Conservation (phyloP, 2,797 vertebrate genomes). For the Halcyon smyrnensis region DNA sequence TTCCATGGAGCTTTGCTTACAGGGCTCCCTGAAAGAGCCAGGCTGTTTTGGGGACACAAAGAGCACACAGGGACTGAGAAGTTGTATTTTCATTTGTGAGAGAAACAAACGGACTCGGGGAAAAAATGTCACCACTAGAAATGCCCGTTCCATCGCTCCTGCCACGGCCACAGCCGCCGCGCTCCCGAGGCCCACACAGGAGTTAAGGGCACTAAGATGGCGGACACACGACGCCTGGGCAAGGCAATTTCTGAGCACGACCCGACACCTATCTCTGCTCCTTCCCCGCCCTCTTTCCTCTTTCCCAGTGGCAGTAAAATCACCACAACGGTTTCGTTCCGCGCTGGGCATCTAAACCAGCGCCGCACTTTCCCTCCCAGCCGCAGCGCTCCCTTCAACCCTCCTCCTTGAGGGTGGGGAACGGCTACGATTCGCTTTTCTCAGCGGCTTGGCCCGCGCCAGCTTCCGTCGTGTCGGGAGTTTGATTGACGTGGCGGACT, state of each 20-base stretch:
- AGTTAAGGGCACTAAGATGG: fast-evolving
- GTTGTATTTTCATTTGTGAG: background rate
- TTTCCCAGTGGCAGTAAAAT: no score
- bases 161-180: no score
- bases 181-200: fast-evolving
- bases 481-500: fast-evolving
- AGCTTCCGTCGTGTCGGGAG: background rate
- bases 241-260: fast-evolving
- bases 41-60: background rate
- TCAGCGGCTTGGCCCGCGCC: background rate
- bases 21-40: background rate
- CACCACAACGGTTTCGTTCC: fast-evolving
- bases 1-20: background rate
- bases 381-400: fast-evolving
- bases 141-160: fast-evolving
- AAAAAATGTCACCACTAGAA: fast-evolving
- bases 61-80: fast-evolving
- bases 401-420: background rate
- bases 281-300: no score
- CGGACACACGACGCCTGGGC: fast-evolving
- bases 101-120: background rate
- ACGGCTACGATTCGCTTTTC: background rate
- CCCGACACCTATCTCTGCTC: fast-evolving
- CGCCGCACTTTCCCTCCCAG: no score
- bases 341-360: fast-evolving